Evolutionary conservation across 2,888 invertebrate genomes (phyloP).

Genomic region (Cybosia mesomella): DNA sequence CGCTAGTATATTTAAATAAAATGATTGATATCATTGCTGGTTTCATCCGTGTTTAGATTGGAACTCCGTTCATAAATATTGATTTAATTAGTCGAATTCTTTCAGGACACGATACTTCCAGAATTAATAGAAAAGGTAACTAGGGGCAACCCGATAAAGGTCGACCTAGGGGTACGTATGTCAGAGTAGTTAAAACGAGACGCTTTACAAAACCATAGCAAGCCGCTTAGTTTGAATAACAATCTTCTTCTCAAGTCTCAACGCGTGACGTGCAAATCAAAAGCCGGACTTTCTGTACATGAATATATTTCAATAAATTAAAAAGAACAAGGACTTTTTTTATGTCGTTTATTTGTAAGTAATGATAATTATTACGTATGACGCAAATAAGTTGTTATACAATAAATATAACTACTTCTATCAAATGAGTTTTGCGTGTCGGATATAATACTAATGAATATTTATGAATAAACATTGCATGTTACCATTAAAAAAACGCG

Average conservation of each 20-base stretch:
- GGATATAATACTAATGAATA: conserved; percentile 16
- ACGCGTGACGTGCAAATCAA: not conserved
- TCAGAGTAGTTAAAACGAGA: too few relatives aligned
- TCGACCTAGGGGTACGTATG: too few relatives aligned
- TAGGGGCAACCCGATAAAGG: too few relatives aligned
- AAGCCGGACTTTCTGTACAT: not conserved
- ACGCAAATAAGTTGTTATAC: not conserved
- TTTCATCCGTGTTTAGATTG: too few relatives aligned
- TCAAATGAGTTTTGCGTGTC: not conserved
- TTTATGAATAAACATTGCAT: conserved; percentile 26
- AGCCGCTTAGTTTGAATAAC: not conserved
- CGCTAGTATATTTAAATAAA: too few relatives aligned
- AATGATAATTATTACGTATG: not conserved
- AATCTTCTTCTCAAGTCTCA: too few relatives aligned
- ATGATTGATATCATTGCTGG: too few relatives aligned
- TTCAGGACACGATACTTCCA: too few relatives aligned
- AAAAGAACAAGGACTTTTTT: not conserved
- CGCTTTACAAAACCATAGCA: not conserved
- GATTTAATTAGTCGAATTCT: too few relatives aligned
- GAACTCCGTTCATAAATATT: too few relatives aligned
- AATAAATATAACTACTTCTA: not conserved
- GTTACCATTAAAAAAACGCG: conserved; percentile 36
- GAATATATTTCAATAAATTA: not conserved
- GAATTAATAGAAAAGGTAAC: too few relatives aligned
- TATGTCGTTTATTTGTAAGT: not conserved